Percentiles rank a stretch among this genome's conserved stretches.
Conservation (phyloP, 2,888 invertebrate species). For the Cheilosia vulpina region DNA sequence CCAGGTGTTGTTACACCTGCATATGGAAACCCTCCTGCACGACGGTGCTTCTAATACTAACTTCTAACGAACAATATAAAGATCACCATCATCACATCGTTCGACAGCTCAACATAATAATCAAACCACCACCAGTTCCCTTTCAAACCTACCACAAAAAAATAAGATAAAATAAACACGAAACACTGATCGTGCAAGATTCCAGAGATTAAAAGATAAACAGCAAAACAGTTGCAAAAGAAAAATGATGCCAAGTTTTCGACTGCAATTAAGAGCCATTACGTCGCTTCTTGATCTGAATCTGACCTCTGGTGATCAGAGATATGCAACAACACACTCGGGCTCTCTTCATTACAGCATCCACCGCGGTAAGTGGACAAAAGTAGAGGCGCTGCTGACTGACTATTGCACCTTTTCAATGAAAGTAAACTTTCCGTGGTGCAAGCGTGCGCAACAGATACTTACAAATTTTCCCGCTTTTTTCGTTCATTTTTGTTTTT, state of each 20-base stretch:
- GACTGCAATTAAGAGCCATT: constrained; percentile 68
- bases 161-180: constrained; percentile 4
- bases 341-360: constrained; percentile 36
- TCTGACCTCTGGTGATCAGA: constrained; percentile 64
- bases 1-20: too few relatives aligned
- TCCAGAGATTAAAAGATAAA: constrained; percentile 16
- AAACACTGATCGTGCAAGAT: constrained; percentile 53
- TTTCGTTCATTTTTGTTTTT: constrained; percentile 17
- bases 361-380: neutral
- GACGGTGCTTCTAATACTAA: neutral
- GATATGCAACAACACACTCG: constrained; percentile 23
- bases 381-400: neutral
- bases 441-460: constrained; percentile 23
- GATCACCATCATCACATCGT: neutral
- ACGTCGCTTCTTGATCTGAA: constrained; percentile 63
- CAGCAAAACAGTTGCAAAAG: constrained; percentile 52
- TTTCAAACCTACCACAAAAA: neutral
- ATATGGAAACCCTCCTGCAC: too few relatives aligned
- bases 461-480: neutral
- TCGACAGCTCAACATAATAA: neutral
- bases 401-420: constrained; percentile 45
- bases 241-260: constrained; percentile 55
- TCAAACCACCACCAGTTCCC: neutral
- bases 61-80: neutral
- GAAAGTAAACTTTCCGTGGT: constrained; percentile 54